Percentiles rank a stretch among this genome's conserved stretches.
These are phyloP conservation scores for Lacerta agilis DNA, from an alignment of 2,797 vertebrate genomes.

Conservation along the genomic window DNA sequence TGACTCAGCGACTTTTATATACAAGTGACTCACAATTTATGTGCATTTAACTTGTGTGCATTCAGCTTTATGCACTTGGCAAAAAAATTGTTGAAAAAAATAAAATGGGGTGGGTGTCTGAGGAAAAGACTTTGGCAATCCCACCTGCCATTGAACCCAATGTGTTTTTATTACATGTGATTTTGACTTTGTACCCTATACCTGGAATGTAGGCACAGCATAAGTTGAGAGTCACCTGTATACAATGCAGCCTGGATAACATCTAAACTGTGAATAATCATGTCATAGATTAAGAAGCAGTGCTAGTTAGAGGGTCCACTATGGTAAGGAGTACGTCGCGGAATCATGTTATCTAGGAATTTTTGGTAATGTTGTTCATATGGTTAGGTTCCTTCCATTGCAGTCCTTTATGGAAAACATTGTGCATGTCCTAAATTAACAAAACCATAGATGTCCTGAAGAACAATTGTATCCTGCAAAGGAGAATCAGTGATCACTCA, in stretches of 20 bases:
- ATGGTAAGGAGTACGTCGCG: neutral
- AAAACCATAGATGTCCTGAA: neutral
- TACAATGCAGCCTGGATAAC: neutral
- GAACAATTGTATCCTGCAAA: neutral
- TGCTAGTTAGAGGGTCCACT: neutral
- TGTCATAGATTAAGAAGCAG: neutral
- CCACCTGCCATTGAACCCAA: no score
- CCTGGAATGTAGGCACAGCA: no score
- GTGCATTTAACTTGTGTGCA: no score
- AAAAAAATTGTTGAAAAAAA: no score
- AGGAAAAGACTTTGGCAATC: no score
- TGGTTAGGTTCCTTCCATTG: neutral
- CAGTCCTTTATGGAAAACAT: neutral
- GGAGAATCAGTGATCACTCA: neutral
- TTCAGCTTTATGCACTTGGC: no score
- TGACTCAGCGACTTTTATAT: neutral
- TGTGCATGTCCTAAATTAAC: neutral
- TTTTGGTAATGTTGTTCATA: neutral
- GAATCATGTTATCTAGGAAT: neutral
- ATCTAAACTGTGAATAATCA: neutral
- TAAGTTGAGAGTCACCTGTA: no score
- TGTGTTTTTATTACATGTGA: no score
- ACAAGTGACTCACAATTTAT: no score
- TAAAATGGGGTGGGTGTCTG: no score
- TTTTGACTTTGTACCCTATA: no score